Percentiles rank a stretch among this genome's conserved stretches.
These are phyloP conservation scores for Melanotaenia nigrans DNA, from an alignment of 2,797 vertebrate species.

Conservation along the genomic window DNA sequence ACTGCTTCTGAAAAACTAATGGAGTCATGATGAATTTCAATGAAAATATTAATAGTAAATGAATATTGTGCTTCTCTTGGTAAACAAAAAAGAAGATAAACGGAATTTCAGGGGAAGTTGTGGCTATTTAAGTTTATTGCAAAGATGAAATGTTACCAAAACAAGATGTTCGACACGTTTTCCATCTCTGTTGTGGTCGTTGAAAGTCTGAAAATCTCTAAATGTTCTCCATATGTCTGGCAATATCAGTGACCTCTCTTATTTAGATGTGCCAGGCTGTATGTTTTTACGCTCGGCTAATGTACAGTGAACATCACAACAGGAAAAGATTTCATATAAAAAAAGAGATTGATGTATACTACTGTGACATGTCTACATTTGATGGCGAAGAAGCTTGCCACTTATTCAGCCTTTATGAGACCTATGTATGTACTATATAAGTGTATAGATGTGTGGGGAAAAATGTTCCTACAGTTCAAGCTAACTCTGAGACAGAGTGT, in stretches of 20 bases:
- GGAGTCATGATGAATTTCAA: conserved; percentile 26
- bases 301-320: conserved; percentile 32
- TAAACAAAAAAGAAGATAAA: conserved; percentile 14
- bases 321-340: conserved; percentile 41
- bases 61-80: conserved; percentile 47
- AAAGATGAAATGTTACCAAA: conserved; percentile 71
- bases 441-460: conserved; percentile 35
- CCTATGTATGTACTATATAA: conserved; percentile 40
- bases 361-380: conserved; percentile 35
- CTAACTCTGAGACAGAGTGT: conserved; percentile 38
- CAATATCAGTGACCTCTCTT: conserved; percentile 65
- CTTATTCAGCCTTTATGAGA: conserved; percentile 35
- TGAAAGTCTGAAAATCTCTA: conserved; percentile 65
- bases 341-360: conserved; percentile 26
- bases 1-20: not conserved
- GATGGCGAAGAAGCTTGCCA: conserved; percentile 36
- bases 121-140: conserved; percentile 55
- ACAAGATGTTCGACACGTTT: conserved; percentile 67
- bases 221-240: conserved; percentile 80
- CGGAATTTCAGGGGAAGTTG: conserved; percentile 46
- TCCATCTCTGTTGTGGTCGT: conserved; percentile 67
- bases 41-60: conserved; percentile 25
- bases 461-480: conserved; percentile 37
- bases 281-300: conserved; percentile 31
- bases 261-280: conserved; percentile 55